A percentile compares a stretch with the other conserved stretches of the same genome.
phyloP scores from a whole-genome alignment of 2,888 invertebrate species.

The Fragum fragum region DNA sequence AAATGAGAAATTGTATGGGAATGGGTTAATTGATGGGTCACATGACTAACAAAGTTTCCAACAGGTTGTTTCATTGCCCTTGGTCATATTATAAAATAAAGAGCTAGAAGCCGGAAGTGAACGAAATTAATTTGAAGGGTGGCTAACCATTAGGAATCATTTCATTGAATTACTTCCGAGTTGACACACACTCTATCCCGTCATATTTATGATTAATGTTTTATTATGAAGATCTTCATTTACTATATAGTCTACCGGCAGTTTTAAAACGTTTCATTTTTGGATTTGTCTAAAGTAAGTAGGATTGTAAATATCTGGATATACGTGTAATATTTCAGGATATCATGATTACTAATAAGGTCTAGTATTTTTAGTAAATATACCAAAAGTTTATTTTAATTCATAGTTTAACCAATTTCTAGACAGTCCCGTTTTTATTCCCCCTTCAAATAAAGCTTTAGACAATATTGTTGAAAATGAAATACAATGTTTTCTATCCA shows the following conservation, averaged over 20 bases:
- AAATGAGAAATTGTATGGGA: too few relatives aligned
- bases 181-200: not conserved
- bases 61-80: too few relatives aligned
- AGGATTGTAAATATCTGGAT: not conserved
- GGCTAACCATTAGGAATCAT: not conserved
- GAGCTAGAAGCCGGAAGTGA: not conserved
- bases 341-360: not conserved
- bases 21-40: too few relatives aligned
- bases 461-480: too few relatives aligned
- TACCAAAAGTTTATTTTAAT: too few relatives aligned
- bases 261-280: not conserved
- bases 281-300: not conserved
- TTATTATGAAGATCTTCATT: not conserved
- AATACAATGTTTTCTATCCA: too few relatives aligned
- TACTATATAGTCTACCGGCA: not conserved
- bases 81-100: too few relatives aligned
- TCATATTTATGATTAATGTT: not conserved
- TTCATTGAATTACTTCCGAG: not conserved
- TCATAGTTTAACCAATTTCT: too few relatives aligned
- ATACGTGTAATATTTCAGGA: not conserved
- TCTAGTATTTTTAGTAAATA: too few relatives aligned
- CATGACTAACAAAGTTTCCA: too few relatives aligned
- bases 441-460: too few relatives aligned
- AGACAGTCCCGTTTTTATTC: too few relatives aligned
- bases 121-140: not conserved